Conservation (phyloP, 2,888 invertebrate genomes). For the Epinotia demarniana region DNA sequence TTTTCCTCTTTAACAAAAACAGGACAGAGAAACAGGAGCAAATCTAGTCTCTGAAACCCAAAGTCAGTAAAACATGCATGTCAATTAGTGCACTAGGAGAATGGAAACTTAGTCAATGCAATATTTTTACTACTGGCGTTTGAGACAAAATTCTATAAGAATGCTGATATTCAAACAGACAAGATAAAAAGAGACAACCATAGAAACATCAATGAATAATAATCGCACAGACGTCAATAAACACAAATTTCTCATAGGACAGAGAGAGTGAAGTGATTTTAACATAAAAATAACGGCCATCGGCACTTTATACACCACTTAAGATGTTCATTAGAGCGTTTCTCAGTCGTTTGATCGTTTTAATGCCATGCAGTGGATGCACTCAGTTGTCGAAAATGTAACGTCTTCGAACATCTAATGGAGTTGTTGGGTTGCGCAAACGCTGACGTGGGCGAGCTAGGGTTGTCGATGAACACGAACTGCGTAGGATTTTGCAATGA, state of each 20-base stretch:
- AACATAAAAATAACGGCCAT: slow-evolving; percentile 81
- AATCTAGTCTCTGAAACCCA: too few relatives aligned
- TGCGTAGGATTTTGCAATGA: not conserved
- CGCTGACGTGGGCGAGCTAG: slow-evolving; percentile 66
- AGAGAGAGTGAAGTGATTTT: slow-evolving; percentile 64
- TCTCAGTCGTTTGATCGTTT: slow-evolving; percentile 75
- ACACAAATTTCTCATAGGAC: slow-evolving; percentile 63
- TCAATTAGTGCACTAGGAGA: too few relatives aligned
- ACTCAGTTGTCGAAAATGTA: slow-evolving; percentile 54
- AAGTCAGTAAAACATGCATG: too few relatives aligned
- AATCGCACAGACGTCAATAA: slow-evolving; percentile 38
- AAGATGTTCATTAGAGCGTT: slow-evolving; percentile 79
- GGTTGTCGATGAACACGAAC: slow-evolving; percentile 56
- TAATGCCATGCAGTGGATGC: slow-evolving; percentile 68
- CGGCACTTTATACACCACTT: slow-evolving; percentile 82
- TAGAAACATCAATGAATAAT: slow-evolving; percentile 28
- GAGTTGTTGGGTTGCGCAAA: slow-evolving; percentile 78
- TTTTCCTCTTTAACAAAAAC: too few relatives aligned
- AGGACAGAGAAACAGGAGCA: too few relatives aligned
- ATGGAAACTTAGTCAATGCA: too few relatives aligned
- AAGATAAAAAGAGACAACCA: not conserved
- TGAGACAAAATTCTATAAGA: not conserved
- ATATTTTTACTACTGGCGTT: too few relatives aligned
- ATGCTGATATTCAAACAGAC: not conserved
- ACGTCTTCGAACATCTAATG: slow-evolving; percentile 70